Evolutionary conservation across 2,797 vertebrate genomes (phyloP).

Genomic region (Megalops cyprinoides): DNA sequence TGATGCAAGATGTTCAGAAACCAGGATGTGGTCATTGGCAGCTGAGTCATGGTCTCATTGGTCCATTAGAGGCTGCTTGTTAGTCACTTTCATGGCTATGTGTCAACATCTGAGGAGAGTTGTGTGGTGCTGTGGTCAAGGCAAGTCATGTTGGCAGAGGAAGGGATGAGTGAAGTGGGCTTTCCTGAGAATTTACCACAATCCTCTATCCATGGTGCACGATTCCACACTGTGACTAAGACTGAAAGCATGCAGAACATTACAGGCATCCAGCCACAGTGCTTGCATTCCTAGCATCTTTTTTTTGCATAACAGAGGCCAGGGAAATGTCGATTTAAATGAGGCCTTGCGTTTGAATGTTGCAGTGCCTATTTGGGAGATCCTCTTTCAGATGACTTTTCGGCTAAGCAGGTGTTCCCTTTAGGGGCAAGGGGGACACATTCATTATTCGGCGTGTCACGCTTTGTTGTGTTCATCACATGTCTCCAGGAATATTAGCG

Average conservation of each 20-base stretch:
- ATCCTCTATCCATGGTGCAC: background rate
- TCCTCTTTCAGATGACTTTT: background rate
- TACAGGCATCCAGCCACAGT: background rate
- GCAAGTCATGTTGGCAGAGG: background rate
- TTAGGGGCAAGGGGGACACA: background rate
- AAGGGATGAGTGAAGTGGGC: background rate
- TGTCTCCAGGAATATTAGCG: too few species aligned
- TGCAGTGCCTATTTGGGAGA: background rate
- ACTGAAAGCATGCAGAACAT: background rate
- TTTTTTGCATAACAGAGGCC: background rate
- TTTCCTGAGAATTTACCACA: background rate
- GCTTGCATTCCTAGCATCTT: background rate
- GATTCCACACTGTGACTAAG: slow-evolving; percentile 10
- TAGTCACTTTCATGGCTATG: background rate
- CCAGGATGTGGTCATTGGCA: background rate
- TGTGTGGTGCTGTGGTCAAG: background rate
- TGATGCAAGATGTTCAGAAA: background rate
- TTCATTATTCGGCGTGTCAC: too few species aligned
- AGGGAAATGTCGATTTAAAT: background rate
- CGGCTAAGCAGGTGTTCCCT: background rate
- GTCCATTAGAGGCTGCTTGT: background rate
- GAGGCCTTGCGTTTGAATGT: background rate
- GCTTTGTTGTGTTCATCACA: background rate
- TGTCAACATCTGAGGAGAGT: background rate
- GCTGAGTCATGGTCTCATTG: background rate